These are phyloP conservation scores for Penelope pileata DNA, from an alignment of 2,113 vertebrate species.

Conservation along the genomic window DNA sequence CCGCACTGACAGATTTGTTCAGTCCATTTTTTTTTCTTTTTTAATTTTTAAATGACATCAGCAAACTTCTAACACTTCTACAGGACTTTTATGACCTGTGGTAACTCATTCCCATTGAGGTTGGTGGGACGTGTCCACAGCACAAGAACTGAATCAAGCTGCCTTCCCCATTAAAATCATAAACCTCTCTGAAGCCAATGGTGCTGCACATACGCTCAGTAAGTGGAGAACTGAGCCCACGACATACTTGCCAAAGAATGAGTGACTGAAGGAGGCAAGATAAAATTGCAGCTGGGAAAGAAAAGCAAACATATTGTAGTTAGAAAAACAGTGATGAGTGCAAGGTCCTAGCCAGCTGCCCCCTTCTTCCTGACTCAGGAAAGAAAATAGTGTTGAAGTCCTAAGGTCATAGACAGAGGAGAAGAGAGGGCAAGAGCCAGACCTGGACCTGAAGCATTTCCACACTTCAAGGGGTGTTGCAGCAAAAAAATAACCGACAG, in stretches of 20 bases:
- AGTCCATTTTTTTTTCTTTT: neutral
- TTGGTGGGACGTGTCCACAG: fast-evolving
- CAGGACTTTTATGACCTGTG: neutral
- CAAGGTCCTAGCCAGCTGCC: slow-evolving; percentile 45
- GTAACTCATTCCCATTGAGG: neutral
- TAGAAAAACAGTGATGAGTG: slow-evolving; percentile 62
- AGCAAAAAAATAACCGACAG: slow-evolving; percentile 26
- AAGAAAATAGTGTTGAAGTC: slow-evolving; percentile 72
- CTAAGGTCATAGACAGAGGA: slow-evolving; percentile 59
- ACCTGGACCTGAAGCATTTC: slow-evolving; percentile 43
- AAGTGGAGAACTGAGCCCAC: neutral
- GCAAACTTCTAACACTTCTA: neutral
- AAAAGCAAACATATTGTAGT: slow-evolving; percentile 64
- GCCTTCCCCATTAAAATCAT: neutral
- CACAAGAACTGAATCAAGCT: neutral
- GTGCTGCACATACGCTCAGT: neutral
- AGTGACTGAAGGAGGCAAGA: slow-evolving; percentile 21
- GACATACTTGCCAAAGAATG: neutral
- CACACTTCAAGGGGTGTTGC: slow-evolving; percentile 30
- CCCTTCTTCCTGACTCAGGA: slow-evolving; percentile 69
- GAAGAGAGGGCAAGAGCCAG: slow-evolving; percentile 57
- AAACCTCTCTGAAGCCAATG: neutral
- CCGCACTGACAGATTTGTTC: neutral
- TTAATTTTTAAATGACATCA: neutral
- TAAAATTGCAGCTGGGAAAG: slow-evolving; percentile 59